Evolutionary conservation across 2,888 invertebrate genomes (phyloP), one percentile per base, ranked within the genome.

Genomic region (Habrosyne pyritoides): DNA sequence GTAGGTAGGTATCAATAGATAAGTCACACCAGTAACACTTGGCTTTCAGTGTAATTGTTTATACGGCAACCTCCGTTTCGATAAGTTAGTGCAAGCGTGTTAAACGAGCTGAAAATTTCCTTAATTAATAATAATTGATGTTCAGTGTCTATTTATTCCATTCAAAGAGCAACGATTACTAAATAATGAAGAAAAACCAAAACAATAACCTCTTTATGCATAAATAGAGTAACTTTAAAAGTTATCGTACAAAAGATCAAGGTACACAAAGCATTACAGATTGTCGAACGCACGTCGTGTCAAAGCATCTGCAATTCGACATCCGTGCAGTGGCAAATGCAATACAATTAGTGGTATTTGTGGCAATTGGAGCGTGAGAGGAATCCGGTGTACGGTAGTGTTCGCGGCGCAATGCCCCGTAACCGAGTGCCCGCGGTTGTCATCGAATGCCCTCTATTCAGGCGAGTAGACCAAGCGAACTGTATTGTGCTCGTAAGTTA

Each of bases 321-420:
- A 84, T 81, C 79, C 79, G 78, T 67, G 75, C 77, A 74, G 71
- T 75, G 73, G 73, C 73, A 84, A 85, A 86, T 81, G 84, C 81
- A 87, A 84, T 73, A 90, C 83, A 89, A 90, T 89, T 86, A 86
- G 82, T 84, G 84, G 81, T 85, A 83, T 91, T 89, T 82, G 84
- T 77, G 81, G 78, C 84, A 91, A 91, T 82, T 91, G 85, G 91
- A 90, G 91, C 91, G 91, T 91, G 91, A 89, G 91, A 91, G 84
- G 89, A 86, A 88, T 89, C 84, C 83, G 78, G 82, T 68, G 80
- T 77, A 79, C 85, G 74, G 88, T 83, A 88, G 75, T 81, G 87
- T 82, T 81, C 76, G 79, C 67, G 68, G 79, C 73, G 80, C 85
- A 83, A 74, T 83, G 84, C 83, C 82, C 86, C 83, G 87, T 85